phyloP scores from a whole-genome alignment of 2,888 invertebrate genomes.

The Chloroclysta siterata region DNA sequence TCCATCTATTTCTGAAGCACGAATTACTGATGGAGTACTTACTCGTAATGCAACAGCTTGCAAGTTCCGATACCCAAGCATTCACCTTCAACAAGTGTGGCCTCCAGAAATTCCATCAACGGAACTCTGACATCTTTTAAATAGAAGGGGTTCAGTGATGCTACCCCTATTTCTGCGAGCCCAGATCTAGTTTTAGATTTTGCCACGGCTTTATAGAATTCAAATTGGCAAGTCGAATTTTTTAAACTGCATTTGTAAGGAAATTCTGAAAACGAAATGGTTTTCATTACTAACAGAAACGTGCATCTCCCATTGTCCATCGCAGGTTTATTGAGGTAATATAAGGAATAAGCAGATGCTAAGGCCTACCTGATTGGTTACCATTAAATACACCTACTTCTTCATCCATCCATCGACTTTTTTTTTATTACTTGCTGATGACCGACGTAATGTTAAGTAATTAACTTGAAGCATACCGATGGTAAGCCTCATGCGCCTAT shows the following conservation, averaged over 20 bases:
- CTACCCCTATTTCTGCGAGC: slow-evolving; percentile 20
- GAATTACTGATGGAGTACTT: slow-evolving; percentile 10
- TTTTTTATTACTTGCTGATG: too few relatives aligned
- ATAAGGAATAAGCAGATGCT: too few relatives aligned
- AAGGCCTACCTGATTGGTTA: too few relatives aligned
- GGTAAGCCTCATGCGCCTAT: too few relatives aligned
- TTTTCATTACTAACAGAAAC: too few relatives aligned
- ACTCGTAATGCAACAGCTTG: slow-evolving; percentile 28
- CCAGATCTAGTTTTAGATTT: slow-evolving; percentile 2
- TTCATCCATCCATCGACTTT: too few relatives aligned
- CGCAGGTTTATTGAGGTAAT: too few relatives aligned
- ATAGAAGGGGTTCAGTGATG: slow-evolving; percentile 28
- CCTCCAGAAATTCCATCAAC: slow-evolving; percentile 15
- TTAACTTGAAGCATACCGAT: too few relatives aligned
- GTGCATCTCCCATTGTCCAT: too few relatives aligned
- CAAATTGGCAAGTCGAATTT: slow-evolving; percentile 28
- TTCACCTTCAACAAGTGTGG: slow-evolving; percentile 28
- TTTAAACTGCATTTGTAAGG: slow-evolving; percentile 22
- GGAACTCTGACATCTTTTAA: slow-evolving; percentile 13
- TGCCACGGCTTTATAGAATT: slow-evolving; percentile 22
- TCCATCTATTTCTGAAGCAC: too few relatives aligned
- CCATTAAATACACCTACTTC: too few relatives aligned
- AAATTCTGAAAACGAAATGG: slow-evolving; percentile 3
- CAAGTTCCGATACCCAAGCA: slow-evolving; percentile 33
- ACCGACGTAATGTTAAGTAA: too few relatives aligned